Evolutionary conservation across 1,140 invertebrate genomes (phyloP).

Genomic region (Drosophila teissieri): DNA sequence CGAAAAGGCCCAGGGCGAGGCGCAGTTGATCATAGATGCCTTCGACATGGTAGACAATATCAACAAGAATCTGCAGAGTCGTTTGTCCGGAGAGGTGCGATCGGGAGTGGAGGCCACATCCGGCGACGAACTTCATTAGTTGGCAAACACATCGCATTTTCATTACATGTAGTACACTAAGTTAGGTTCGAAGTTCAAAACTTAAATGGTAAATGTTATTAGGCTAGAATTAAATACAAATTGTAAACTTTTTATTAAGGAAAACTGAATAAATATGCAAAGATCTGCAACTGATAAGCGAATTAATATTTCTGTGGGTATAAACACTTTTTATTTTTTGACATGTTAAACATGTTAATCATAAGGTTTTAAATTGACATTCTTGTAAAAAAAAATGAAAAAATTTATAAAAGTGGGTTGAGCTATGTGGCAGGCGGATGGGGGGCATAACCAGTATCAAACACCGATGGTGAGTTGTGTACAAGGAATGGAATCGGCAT

Average conservation of each 20-base stretch:
- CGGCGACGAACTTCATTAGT: constrained; percentile 21
- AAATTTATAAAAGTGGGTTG: neutral
- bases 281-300: neutral
- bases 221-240: neutral
- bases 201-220: neutral
- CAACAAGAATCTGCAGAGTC: constrained; percentile 44
- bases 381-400: neutral
- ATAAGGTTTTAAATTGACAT: neutral
- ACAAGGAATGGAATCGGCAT: neutral
- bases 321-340: neutral
- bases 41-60: constrained; percentile 70
- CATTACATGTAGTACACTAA: neutral
- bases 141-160: too few species aligned
- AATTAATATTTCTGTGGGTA: neutral
- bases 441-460: neutral
- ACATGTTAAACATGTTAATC: neutral
- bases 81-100: constrained; percentile 11
- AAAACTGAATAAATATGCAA: neutral
- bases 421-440: neutral
- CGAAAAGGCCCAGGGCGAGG: constrained; percentile 51
- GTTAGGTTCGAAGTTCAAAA: constrained; percentile 20
- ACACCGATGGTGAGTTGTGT: neutral
- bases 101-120: constrained; percentile 12
- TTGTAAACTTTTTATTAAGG: neutral
- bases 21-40: constrained; percentile 62